Conservation (phyloP, 2,797 vertebrate genomes). For the Characodon lateralis region DNA sequence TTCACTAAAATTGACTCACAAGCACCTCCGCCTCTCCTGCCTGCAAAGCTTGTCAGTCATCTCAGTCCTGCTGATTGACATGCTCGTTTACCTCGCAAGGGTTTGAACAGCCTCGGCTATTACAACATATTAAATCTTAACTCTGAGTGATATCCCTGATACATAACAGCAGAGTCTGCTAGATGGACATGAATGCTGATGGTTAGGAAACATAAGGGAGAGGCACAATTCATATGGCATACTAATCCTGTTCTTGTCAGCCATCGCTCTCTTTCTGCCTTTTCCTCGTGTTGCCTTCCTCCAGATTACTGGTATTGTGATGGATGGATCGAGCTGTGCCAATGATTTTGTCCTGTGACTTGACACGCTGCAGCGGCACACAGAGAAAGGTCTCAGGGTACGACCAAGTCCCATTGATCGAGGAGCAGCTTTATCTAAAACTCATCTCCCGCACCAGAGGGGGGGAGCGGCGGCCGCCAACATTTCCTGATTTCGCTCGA, state of each 20-base stretch:
- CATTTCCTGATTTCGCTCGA: slow-evolving; percentile 56
- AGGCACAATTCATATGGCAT: slow-evolving; percentile 23
- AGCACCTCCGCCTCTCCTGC: slow-evolving; percentile 24
- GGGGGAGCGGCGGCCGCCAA: background rate
- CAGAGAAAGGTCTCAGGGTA: slow-evolving; percentile 13
- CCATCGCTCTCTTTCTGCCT: slow-evolving; percentile 14
- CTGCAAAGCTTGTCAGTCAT: slow-evolving; percentile 57
- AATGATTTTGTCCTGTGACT: slow-evolving; percentile 49
- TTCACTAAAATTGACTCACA: slow-evolving; percentile 25
- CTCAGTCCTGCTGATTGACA: slow-evolving; percentile 65
- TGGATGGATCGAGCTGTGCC: slow-evolving; percentile 44
- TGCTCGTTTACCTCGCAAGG: slow-evolving; percentile 58
- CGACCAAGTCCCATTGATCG: slow-evolving; percentile 44
- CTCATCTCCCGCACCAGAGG: slow-evolving; percentile 48
- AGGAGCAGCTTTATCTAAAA: slow-evolving; percentile 70
- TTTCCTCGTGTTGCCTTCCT: slow-evolving; percentile 6
- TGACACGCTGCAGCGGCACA: slow-evolving; percentile 24
- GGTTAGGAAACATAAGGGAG: background rate
- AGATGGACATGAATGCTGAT: slow-evolving; percentile 23
- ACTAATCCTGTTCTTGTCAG: slow-evolving; percentile 25
- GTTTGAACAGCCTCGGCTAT: slow-evolving; percentile 42
- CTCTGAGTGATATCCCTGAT: slow-evolving; percentile 35
- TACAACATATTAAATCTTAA: slow-evolving; percentile 35
- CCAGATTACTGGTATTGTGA: slow-evolving; percentile 43
- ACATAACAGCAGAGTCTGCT: slow-evolving; percentile 11